Base-by-base conservation (phyloP, 2,888 invertebrate genomes). In the Drosophila yooni region DNA sequence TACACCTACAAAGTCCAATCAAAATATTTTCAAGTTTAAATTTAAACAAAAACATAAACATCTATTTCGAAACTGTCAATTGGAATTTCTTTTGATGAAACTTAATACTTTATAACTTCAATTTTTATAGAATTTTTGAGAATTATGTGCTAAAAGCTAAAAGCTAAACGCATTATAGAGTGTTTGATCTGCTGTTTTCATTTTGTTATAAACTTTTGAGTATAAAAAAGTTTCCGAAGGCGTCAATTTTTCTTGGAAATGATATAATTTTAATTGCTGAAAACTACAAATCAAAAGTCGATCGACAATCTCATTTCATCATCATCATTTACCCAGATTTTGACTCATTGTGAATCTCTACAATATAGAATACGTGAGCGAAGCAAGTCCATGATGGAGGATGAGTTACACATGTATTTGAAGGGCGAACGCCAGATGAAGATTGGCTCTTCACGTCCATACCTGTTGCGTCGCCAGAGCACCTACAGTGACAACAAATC, bases 301-400 rank as follows among this genome's bases (percentile, higher is more conserved):
- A n/a, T n/a, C 10, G 40, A 40, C 40, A 40, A 40, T n/a, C 40
- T 11, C 10, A 40, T 40, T 25, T 46, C 25, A 15, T 46, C 13
- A 27, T 27, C 21, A 25, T 15, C 25, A 25, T 25, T 13, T 21
- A 13, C 6, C 21, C 11, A 46, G 25, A 46, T 25, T 25, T 11
- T 46, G 6, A 27, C 48, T 18, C 8, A 50, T 29, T 29, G 8
- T 56, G 8, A 38, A 40, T 18, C n/a, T 25, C 10, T 18, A 29
- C 10, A 25, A 10, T 34, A 10, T 27, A 82, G 93, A 21, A 91
- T 91, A 69, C 94, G 95, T 64, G 95, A 95, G 79, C 94, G 96
- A 75, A 96, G 96, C 69, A 94, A 95, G 75, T 96, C 96, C 0
- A 95, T 95, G 48, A 95, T 95, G 56, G 94, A 95, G 15, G 96